Conservation (phyloP, 2,888 invertebrate species). For the Caenorhabditis becei region DNA sequence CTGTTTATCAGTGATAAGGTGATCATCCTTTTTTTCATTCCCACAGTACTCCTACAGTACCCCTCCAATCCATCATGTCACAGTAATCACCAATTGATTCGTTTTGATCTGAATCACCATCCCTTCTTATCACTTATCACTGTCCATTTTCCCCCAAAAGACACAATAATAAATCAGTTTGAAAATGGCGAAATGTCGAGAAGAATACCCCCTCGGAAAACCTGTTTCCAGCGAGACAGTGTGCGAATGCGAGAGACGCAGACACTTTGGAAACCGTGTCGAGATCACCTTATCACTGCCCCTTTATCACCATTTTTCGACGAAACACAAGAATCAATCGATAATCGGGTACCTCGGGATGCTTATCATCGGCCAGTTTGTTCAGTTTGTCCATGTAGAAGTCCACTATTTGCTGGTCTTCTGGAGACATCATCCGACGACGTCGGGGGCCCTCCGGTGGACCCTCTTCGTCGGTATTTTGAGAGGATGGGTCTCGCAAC, state of each 20-base stretch:
- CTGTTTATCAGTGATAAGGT: too few relatives aligned
- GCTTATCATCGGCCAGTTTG: conserved; percentile 70
- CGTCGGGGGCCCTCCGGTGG: conserved; percentile 15
- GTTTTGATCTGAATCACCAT: neutral
- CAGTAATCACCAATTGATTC: too few relatives aligned
- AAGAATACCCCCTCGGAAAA: conserved; percentile 12
- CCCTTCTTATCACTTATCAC: conserved; percentile 32
- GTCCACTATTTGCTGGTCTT: conserved; percentile 73
- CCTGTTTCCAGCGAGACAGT: conserved; percentile 35
- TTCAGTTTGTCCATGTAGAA: conserved; percentile 76
- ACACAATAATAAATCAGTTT: conserved; percentile 39
- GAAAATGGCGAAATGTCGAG: conserved; percentile 32
- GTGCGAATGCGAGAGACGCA: conserved; percentile 24
- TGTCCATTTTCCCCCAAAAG: too few relatives aligned
- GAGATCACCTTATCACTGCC: conserved; percentile 12
- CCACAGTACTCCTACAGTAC: too few relatives aligned
- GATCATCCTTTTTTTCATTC: too few relatives aligned
- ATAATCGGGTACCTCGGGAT: conserved; percentile 58
- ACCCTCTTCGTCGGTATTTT: conserved; percentile 20
- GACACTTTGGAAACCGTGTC: conserved; percentile 42
- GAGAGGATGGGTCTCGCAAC: conserved; percentile 36
- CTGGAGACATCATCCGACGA: conserved; percentile 65
- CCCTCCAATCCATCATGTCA: too few relatives aligned
- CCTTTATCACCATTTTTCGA: neutral
- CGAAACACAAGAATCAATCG: neutral